Percentiles rank a stretch among this genome's conserved stretches.
Conservation (phyloP, 2,797 vertebrate species). For the Pampus argenteus region DNA sequence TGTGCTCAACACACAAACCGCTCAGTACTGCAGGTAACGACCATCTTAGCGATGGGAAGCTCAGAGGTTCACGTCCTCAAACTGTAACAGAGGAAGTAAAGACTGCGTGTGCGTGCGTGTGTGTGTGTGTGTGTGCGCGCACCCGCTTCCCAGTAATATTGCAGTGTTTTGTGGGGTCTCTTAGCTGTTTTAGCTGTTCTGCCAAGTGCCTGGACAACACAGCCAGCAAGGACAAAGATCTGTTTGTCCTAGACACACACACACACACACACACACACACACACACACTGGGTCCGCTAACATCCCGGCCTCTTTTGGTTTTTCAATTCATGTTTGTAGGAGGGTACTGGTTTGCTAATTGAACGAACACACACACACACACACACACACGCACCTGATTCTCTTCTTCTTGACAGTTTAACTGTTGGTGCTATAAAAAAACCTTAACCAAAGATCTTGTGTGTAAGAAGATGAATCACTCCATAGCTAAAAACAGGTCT, state of each 20-base stretch:
- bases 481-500: background rate
- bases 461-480: conserved; percentile 31
- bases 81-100: conserved; percentile 52
- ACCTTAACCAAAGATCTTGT: conserved; percentile 26
- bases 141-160: conserved; percentile 54
- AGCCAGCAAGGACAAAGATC: conserved; percentile 70
- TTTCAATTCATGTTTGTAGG: conserved; percentile 48
- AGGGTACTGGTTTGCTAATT: conserved; percentile 48
- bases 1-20: background rate
- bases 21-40: conserved; percentile 4
- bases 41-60: conserved; percentile 2
- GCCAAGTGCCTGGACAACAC: conserved; percentile 71
- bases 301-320: conserved; percentile 71
- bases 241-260: conserved; percentile 61
- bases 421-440: conserved; percentile 35
- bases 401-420: conserved; percentile 57
- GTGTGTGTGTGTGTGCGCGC: conserved; percentile 42
- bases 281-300: conserved; percentile 47
- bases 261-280: conserved; percentile 17
- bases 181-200: conserved; percentile 60
- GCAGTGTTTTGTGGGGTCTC: conserved; percentile 65
- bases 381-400: conserved; percentile 34
- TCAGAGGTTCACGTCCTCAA: conserved; percentile 43
- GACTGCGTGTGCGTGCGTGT: conserved; percentile 9
- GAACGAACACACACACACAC: conserved; percentile 4